A percentile compares a stretch with the other conserved stretches of the same genome.
phyloP scores from a whole-genome alignment of 2,113 vertebrate species.

The Nanorana parkeri region DNA sequence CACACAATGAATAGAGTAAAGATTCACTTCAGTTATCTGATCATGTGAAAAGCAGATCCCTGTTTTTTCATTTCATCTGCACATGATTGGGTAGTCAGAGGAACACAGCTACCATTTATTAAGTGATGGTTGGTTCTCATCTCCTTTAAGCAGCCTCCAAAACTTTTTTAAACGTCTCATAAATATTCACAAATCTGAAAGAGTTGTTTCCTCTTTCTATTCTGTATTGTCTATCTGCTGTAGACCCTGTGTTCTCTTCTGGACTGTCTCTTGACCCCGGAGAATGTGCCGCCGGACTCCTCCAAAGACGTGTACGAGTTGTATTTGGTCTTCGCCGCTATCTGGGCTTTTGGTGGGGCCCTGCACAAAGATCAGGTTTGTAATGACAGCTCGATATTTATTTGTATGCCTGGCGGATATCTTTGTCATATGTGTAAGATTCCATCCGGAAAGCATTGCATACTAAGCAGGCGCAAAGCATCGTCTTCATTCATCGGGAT shows the following conservation, averaged over 20 bases:
- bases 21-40: too few relatives aligned
- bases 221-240: slow-evolving; percentile 18
- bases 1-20: too few relatives aligned
- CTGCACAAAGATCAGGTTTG: slow-evolving; percentile 67
- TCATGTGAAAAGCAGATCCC: too few relatives aligned
- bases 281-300: slow-evolving; percentile 67
- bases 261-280: slow-evolving; percentile 68
- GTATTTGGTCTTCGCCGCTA: slow-evolving; percentile 70
- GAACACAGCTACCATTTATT: too few relatives aligned
- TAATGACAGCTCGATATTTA: slow-evolving; percentile 58
- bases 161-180: too few relatives aligned
- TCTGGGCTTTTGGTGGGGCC: slow-evolving; percentile 68
- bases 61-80: too few relatives aligned
- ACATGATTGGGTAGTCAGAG: too few relatives aligned
- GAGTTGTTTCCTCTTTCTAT: neutral
- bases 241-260: slow-evolving; percentile 69
- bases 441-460: slow-evolving; percentile 5
- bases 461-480: slow-evolving; percentile 8
- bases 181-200: too few relatives aligned
- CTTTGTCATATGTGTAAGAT: slow-evolving; percentile 23
- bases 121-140: too few relatives aligned
- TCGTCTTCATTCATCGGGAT: neutral
- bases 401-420: slow-evolving; percentile 15
- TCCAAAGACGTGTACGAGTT: slow-evolving; percentile 65
- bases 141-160: too few relatives aligned